These are phyloP conservation scores for Formica aserva DNA, from an alignment of 2,888 invertebrate genomes.

Conservation along the genomic window DNA sequence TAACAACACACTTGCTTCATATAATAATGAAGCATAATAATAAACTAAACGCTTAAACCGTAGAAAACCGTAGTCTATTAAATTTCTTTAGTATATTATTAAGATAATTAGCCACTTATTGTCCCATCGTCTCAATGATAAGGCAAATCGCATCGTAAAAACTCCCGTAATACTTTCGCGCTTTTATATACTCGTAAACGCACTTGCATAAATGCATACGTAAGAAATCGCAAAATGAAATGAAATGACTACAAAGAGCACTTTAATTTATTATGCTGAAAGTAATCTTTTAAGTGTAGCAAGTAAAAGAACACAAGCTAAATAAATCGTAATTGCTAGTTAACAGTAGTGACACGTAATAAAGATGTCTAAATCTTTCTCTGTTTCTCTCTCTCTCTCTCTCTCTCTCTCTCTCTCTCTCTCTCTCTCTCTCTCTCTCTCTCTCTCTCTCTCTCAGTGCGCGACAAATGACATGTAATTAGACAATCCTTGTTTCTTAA, in stretches of 20 bases:
- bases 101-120: constrained; percentile 5
- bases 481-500: constrained; percentile 11
- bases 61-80: background rate
- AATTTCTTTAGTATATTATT: constrained; percentile 14
- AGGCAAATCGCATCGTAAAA: background rate
- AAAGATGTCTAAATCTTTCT: constrained; percentile 15
- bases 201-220: background rate
- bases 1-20: background rate
- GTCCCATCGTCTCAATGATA: background rate
- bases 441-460: background rate
- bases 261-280: constrained; percentile 24
- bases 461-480: constrained; percentile 30
- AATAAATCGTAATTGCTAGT: constrained; percentile 26
- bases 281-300: constrained; percentile 32
- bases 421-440: constrained; percentile 11
- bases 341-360: constrained; percentile 38
- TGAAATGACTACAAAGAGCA: background rate
- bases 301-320: background rate
- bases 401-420: background rate
- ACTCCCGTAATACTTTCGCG: background rate
- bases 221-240: constrained; percentile 19
- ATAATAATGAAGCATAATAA: constrained; percentile 27
- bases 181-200: background rate
- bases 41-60: background rate
- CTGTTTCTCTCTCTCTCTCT: background rate